These are phyloP conservation scores for Aculops lycopersici DNA, from an alignment of 1,140 invertebrate genomes.

Conservation along the genomic window DNA sequence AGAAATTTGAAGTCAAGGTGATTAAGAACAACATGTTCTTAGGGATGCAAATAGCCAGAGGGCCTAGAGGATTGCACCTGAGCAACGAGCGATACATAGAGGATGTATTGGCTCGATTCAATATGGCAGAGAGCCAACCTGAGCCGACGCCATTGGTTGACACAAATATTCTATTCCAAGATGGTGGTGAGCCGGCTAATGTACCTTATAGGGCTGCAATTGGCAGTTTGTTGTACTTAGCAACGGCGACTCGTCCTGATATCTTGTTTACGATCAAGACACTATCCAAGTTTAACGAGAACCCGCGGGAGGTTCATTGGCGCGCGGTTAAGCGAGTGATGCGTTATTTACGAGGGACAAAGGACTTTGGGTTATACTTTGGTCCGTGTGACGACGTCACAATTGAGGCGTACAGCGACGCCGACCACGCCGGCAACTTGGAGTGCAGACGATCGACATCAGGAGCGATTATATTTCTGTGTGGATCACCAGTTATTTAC, in stretches of 20 bases:
- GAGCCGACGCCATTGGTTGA: not conserved
- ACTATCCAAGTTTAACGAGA: slow-evolving; percentile 7
- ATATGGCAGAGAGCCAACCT: slow-evolving; percentile 2
- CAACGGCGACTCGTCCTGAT: slow-evolving; percentile 9
- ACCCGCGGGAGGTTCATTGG: slow-evolving; percentile 9
- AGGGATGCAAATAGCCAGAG: slow-evolving; percentile 8
- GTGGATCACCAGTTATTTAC: slow-evolving; percentile 12
- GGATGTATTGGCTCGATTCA: slow-evolving; percentile 9
- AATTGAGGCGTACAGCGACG: slow-evolving; percentile 13
- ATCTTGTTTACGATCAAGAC: slow-evolving; percentile 10
- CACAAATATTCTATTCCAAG: not conserved
- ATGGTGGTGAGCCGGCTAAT: not conserved
- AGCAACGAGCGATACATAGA: slow-evolving; percentile 3
- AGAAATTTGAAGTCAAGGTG: slow-evolving; percentile 2
- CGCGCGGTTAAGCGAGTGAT: slow-evolving; percentile 11
- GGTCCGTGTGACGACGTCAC: not conserved
- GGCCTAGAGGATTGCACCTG: slow-evolving; percentile 1
- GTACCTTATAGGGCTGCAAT: slow-evolving; percentile 9
- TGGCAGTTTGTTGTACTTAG: slow-evolving; percentile 6
- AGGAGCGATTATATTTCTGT: slow-evolving; percentile 12
- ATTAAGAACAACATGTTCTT: slow-evolving; percentile 5
- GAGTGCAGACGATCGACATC: slow-evolving; percentile 12
- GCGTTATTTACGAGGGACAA: slow-evolving; percentile 12
- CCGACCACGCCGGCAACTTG: slow-evolving; percentile 14
- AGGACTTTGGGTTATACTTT: slow-evolving; percentile 10